Percentiles rank a stretch among this genome's conserved stretches.
These are phyloP conservation scores for Hybognathus amarus DNA, from an alignment of 2,797 vertebrate genomes.

Conservation along the genomic window DNA sequence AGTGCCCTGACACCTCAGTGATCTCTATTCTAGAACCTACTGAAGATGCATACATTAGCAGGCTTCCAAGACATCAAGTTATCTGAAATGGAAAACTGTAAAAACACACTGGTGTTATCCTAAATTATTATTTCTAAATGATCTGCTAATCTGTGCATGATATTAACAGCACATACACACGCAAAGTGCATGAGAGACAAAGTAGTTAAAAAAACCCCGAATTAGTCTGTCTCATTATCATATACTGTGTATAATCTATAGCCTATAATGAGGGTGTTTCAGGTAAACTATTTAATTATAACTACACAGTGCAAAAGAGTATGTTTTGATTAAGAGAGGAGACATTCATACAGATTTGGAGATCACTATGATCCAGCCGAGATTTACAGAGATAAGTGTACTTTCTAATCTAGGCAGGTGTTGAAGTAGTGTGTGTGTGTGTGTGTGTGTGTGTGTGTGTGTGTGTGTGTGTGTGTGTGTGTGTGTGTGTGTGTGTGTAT, in stretches of 20 bases:
- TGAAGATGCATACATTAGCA: neutral
- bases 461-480: too few species aligned
- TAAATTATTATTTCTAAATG: neutral
- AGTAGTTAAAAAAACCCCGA: too few species aligned
- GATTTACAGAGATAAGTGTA: constrained; percentile 27
- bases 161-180: neutral
- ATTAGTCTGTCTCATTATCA: too few species aligned
- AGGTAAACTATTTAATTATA: constrained; percentile 2
- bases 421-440: constrained; percentile 27
- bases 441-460: neutral
- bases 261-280: neutral
- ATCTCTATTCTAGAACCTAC: neutral
- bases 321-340: neutral
- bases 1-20: neutral
- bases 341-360: neutral
- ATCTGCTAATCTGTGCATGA: neutral
- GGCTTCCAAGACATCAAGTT: neutral
- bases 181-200: neutral
- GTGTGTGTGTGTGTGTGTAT: too few species aligned
- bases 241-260: neutral
- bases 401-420: constrained; percentile 49
- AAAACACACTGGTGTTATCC: neutral
- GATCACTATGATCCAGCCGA: constrained; percentile 31
- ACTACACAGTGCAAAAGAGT: neutral
- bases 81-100: neutral